Conservation (phyloP, 2,113 vertebrate species). For the Neoarius graeffei region DNA sequence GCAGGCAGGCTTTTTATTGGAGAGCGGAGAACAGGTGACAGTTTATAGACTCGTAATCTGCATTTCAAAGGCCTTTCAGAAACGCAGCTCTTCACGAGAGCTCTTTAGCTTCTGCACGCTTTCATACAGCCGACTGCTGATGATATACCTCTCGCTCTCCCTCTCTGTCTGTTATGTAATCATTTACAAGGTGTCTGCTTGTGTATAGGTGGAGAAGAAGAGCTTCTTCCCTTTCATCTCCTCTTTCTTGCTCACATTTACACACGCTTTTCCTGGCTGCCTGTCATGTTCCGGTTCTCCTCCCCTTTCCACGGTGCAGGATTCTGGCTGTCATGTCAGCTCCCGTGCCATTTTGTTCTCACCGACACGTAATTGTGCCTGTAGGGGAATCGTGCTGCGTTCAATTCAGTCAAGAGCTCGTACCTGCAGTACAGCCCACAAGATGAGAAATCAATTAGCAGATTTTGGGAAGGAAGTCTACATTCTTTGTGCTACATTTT, state of each 20-base stretch:
- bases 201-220: conserved; percentile 36
- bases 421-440: neutral
- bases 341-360: conserved; percentile 35
- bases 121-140: conserved; percentile 40
- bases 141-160: conserved; percentile 35
- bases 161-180: conserved; percentile 43
- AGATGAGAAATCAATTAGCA: conserved; percentile 2
- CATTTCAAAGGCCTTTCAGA: conserved; percentile 67
- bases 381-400: conserved; percentile 2
- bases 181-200: conserved; percentile 36
- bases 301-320: conserved; percentile 15
- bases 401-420: neutral
- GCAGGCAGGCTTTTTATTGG: conserved; percentile 57
- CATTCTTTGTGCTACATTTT: neutral
- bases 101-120: conserved; percentile 44
- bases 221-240: conserved; percentile 38
- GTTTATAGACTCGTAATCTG: conserved; percentile 68
- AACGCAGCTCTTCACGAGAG: conserved; percentile 46
- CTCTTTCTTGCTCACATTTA: conserved; percentile 24
- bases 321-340: conserved; percentile 36
- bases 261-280: conserved; percentile 10
- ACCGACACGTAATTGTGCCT: conserved; percentile 30
- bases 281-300: conserved; percentile 35
- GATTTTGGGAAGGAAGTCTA: neutral
- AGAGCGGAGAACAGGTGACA: conserved; percentile 73